Conservation (phyloP, 2,888 invertebrate genomes). For the Brenthis ino region DNA sequence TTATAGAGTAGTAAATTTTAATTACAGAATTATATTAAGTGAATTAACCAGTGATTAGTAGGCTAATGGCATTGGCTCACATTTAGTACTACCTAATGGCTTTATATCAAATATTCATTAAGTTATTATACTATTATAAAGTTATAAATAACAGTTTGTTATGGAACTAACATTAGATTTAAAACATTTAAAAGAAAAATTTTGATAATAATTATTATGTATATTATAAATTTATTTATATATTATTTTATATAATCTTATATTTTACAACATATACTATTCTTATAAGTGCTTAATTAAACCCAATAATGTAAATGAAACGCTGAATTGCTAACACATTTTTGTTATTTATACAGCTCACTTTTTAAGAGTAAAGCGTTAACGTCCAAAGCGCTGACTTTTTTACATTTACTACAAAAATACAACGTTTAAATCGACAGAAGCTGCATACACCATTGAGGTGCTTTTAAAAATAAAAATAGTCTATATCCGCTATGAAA, state of each 20-base stretch:
- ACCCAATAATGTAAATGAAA: too few species aligned
- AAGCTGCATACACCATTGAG: not conserved
- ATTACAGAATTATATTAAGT: conserved; percentile 37
- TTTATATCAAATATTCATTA: conserved; percentile 9
- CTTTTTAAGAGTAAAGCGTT: conserved; percentile 2
- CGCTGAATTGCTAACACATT: not conserved
- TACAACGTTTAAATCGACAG: not conserved
- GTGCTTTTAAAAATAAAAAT: not conserved
- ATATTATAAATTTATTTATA: too few species aligned
- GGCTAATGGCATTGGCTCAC: conserved; percentile 15
- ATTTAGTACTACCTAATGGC: not conserved
- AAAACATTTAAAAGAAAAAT: too few species aligned
- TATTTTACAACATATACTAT: too few species aligned
- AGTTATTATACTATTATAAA: not conserved
- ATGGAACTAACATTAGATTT: not conserved
- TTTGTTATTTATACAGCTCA: not conserved
- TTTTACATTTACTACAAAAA: not conserved
- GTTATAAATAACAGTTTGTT: not conserved
- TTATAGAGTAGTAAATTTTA: conserved; percentile 48
- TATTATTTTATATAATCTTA: too few species aligned
- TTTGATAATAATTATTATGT: too few species aligned
- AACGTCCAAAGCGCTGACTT: not conserved
- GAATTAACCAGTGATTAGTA: conserved; percentile 17
- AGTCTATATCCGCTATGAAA: too few species aligned
- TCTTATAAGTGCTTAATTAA: too few species aligned